Conservation (phyloP, 2,113 vertebrate species). For the Callocephalon fimbriatum region DNA sequence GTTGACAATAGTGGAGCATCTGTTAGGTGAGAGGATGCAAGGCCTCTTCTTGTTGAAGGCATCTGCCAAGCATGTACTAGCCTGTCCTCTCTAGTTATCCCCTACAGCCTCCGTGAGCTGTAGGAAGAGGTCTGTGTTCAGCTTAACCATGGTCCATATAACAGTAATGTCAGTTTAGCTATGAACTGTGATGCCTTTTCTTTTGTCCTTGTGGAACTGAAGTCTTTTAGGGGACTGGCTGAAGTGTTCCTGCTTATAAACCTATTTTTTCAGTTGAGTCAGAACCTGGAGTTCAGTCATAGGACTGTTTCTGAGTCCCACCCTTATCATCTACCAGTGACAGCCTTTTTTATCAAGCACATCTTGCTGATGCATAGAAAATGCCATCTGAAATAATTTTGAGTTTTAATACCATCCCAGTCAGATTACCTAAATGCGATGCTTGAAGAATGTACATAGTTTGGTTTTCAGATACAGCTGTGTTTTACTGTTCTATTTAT, state of each 20-base stretch:
- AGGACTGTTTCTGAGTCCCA: neutral
- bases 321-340: neutral
- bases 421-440: neutral
- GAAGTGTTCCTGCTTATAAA: neutral
- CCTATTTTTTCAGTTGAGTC: neutral
- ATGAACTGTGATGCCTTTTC: neutral
- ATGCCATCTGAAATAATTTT: neutral
- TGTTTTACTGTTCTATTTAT: neutral
- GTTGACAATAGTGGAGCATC: neutral
- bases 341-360: neutral
- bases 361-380: neutral
- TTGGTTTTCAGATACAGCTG: neutral
- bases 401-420: neutral
- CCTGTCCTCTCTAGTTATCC: neutral
- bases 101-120: neutral
- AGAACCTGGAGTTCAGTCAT: neutral
- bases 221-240: neutral
- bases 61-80: neutral
- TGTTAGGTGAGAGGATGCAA: neutral
- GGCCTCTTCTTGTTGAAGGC: neutral
- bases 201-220: neutral
- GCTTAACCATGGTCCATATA: accelerated
- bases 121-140: neutral
- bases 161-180: neutral
- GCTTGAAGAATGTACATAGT: neutral